Evolutionary conservation across 2,888 invertebrate genomes (phyloP).

Genomic region (Ctena decussata): DNA sequence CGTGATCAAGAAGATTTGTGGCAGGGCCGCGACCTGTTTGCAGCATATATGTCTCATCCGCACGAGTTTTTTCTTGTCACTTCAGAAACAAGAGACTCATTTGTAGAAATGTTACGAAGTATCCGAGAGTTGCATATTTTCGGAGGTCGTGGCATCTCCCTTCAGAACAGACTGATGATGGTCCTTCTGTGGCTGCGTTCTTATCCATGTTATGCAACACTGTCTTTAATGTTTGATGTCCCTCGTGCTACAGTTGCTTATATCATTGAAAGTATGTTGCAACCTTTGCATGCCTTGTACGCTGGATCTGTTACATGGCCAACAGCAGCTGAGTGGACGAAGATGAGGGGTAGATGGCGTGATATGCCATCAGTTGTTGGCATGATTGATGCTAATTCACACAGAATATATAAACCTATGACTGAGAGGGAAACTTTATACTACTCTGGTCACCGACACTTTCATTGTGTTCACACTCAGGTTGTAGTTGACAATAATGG

Average conservation of each 20-base stretch:
- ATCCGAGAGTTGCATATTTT: not conserved
- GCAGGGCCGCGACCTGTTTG: not conserved
- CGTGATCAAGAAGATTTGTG: not conserved
- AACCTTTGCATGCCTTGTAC: not conserved
- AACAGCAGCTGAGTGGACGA: not conserved
- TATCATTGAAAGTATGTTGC: not conserved
- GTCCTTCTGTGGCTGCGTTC: not conserved
- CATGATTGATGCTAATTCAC: not conserved
- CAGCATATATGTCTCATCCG: not conserved
- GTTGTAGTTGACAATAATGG: slow-evolving; percentile 15
- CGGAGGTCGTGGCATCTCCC: not conserved
- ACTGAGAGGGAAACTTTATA: slow-evolving; percentile 1
- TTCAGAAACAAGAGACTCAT: not conserved
- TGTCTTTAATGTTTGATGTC: not conserved
- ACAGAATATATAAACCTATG: not conserved
- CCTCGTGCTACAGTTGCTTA: not conserved
- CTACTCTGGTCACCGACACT: slow-evolving; percentile 17
- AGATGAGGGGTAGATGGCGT: not conserved
- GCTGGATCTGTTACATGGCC: not conserved
- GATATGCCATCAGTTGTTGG: not conserved
- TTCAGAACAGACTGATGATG: not conserved
- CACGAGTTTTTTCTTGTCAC: not conserved
- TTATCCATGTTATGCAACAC: not conserved
- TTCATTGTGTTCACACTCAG: slow-evolving; percentile 22
- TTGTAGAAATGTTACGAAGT: not conserved